phyloP scores from a whole-genome alignment of 2,113 vertebrate species.

The Electrona antarctica region DNA sequence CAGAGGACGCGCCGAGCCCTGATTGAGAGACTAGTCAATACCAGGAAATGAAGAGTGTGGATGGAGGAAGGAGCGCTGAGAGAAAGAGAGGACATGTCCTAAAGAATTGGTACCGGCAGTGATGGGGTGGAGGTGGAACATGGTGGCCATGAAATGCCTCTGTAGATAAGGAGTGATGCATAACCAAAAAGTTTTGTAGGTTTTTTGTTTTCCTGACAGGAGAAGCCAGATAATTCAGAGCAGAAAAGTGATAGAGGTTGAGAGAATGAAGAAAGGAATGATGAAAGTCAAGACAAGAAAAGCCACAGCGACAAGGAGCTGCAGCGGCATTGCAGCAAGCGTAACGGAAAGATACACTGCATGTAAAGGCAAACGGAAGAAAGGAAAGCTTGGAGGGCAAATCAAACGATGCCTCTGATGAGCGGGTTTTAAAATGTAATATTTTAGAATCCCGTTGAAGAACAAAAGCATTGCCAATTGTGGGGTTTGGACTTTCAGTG shows the following conservation, averaged over 20 bases:
- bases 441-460: slow-evolving; percentile 34
- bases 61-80: slow-evolving; percentile 19
- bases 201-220: slow-evolving; percentile 36
- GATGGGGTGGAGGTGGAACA: slow-evolving; percentile 45
- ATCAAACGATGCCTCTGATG: slow-evolving; percentile 44
- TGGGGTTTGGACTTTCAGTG: slow-evolving; percentile 30
- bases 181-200: slow-evolving; percentile 57
- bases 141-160: slow-evolving; percentile 60
- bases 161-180: slow-evolving; percentile 34
- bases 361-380: slow-evolving; percentile 57
- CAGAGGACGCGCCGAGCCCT: slow-evolving; percentile 85
- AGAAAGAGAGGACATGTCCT: slow-evolving; percentile 43
- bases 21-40: slow-evolving; percentile 90
- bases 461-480: slow-evolving; percentile 16
- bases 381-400: slow-evolving; percentile 47
- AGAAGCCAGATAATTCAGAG: slow-evolving; percentile 32
- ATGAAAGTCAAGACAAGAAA: slow-evolving; percentile 65
- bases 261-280: slow-evolving; percentile 49
- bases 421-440: slow-evolving; percentile 36
- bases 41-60: slow-evolving; percentile 71
- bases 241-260: slow-evolving; percentile 32
- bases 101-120: slow-evolving; percentile 56
- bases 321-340: slow-evolving; percentile 72
- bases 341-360: slow-evolving; percentile 52
- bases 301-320: slow-evolving; percentile 47